Evolutionary conservation across 2,113 vertebrate genomes (phyloP).

Genomic region (Vanacampus margaritifer): DNA sequence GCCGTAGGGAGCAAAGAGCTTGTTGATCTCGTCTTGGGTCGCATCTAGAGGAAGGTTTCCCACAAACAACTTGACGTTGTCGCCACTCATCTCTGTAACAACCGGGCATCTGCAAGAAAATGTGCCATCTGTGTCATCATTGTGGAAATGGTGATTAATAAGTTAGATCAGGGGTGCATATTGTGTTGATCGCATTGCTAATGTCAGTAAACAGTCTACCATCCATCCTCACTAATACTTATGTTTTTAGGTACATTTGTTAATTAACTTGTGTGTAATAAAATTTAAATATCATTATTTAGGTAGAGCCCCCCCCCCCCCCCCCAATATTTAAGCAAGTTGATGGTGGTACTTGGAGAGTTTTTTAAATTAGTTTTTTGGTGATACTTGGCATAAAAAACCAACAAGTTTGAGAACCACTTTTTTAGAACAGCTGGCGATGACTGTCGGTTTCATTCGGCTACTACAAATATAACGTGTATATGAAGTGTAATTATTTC

Average conservation of each 20-base stretch:
- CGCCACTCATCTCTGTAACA: conserved; percentile 68
- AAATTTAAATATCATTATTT: not conserved
- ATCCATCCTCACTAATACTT: too few relatives aligned
- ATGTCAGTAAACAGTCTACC: not conserved
- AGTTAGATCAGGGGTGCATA: not conserved
- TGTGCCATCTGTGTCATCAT: not conserved
- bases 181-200: not conserved
- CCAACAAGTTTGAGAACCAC: not conserved
- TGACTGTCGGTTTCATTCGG: not conserved
- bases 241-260: too few relatives aligned
- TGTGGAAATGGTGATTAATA: not conserved
- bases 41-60: conserved; percentile 90
- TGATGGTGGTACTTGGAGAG: not conserved
- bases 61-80: conserved; percentile 87
- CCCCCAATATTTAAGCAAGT: not conserved
- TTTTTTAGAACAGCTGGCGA: not conserved
- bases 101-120: conserved; percentile 57
- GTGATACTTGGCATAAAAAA: not conserved
- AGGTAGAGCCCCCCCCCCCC: not conserved
- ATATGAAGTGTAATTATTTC: not conserved
- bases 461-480: not conserved
- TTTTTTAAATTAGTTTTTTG: not conserved
- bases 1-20: conserved; percentile 84
- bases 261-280: not conserved
- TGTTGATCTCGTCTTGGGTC: conserved; percentile 83